Conservation (phyloP, 23 tunicate genomes). For the Ascidia mentula region DNA sequence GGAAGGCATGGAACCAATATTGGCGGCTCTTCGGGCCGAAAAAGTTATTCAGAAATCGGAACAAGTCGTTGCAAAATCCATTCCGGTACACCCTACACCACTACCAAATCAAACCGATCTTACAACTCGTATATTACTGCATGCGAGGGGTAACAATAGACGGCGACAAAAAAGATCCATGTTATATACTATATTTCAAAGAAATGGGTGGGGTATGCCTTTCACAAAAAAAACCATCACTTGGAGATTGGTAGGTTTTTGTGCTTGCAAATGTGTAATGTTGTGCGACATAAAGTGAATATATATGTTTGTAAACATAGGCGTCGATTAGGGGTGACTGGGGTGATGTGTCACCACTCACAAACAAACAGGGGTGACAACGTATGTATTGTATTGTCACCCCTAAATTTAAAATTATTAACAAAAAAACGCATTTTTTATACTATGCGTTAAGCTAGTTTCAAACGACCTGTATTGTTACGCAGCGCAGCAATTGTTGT, state of each 20-base stretch:
- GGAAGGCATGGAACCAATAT: conserved; percentile 34
- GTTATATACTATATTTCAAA: conserved; percentile 5
- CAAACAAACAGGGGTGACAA: too few relatives aligned
- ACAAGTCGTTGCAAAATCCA: too few relatives aligned
- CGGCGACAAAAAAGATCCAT: conserved; percentile 39
- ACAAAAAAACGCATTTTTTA: too few relatives aligned
- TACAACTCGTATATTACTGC: not conserved
- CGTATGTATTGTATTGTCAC: too few relatives aligned
- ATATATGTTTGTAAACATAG: too few relatives aligned
- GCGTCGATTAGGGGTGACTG: too few relatives aligned
- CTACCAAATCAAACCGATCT: not conserved
- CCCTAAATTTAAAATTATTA: not conserved
- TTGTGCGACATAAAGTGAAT: too few relatives aligned
- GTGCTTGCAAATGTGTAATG: too few relatives aligned
- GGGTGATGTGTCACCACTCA: too few relatives aligned
- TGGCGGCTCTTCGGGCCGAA: conserved; percentile 41
- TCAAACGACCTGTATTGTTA: too few relatives aligned
- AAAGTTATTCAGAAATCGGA: conserved; percentile 20
- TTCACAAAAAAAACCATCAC: conserved; percentile 61
- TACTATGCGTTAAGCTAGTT: too few relatives aligned
- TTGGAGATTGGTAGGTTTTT: conserved; percentile 80
- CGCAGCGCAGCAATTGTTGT: too few relatives aligned
- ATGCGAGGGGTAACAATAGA: conserved; percentile 1
- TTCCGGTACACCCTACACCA: not conserved
- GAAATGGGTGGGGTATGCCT: conserved; percentile 62